phyloP scores from a whole-genome alignment of 2,888 invertebrate species.

The Spialia ferax region DNA sequence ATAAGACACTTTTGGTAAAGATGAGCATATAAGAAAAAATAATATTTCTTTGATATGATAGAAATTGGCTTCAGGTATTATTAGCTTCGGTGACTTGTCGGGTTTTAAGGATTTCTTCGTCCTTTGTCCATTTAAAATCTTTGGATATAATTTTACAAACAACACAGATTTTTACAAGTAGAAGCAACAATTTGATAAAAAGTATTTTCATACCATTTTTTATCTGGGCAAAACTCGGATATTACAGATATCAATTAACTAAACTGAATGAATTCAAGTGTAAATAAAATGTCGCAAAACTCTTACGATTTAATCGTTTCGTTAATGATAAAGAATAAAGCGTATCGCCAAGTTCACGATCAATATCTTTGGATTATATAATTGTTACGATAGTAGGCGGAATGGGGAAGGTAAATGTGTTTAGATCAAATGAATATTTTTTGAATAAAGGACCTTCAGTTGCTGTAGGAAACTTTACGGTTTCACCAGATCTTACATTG shows the following conservation, averaged over 20 bases:
- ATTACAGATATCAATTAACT: not conserved
- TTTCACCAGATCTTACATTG: no score
- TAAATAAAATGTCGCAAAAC: not conserved
- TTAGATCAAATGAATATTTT: not conserved
- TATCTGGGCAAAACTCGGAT: no score
- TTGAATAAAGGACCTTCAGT: not conserved
- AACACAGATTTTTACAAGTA: no score
- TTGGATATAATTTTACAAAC: no score
- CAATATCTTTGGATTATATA: constrained; percentile 29
- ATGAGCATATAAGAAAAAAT: not conserved
- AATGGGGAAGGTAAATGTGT: not conserved
- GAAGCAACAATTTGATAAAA: not conserved
- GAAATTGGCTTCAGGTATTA: no score
- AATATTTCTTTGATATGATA: no score
- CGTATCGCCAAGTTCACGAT: constrained; percentile 37
- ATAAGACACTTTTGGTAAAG: no score
- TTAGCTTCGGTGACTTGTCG: no score
- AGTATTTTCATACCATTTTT: no score
- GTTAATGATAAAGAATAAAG: constrained; percentile 31
- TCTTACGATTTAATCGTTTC: constrained; percentile 21
- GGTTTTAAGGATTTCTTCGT: no score
- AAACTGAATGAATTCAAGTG: not conserved
- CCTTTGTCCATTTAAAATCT: no score
- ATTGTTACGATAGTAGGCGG: constrained; percentile 24
- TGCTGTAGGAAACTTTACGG: no score